These are phyloP conservation scores for Ceratitis capitata DNA, from an alignment of 1,140 invertebrate species.

Conservation along the genomic window DNA sequence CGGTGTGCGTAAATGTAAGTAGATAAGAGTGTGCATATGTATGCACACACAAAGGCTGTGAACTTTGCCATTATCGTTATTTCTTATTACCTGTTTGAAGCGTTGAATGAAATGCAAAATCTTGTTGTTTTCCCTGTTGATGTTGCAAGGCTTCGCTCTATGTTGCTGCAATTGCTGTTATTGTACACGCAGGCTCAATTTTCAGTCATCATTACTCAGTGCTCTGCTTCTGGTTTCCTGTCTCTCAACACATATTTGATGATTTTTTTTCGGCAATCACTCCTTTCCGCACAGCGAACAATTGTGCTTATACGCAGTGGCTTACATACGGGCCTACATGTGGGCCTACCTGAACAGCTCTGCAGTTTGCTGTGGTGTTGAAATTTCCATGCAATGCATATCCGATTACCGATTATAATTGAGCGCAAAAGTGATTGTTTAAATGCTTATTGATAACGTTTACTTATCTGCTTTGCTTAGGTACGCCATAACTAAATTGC, in stretches of 20 bases:
- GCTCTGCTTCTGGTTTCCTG: not conserved
- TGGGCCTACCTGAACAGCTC: not conserved
- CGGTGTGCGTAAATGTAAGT: not conserved
- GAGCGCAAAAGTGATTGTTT: not conserved
- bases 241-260: not conserved
- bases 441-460: no score
- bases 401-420: not conserved
- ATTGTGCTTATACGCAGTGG: slow-evolving; percentile 20
- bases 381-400: not conserved
- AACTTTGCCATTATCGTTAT: slow-evolving; percentile 1
- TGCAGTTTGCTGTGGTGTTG: not conserved
- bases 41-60: not conserved
- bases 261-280: not conserved
- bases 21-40: not conserved
- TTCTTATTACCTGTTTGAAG: not conserved
- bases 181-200: not conserved
- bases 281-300: no score
- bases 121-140: not conserved
- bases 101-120: not conserved
- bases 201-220: not conserved
- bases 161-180: not conserved
- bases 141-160: not conserved
- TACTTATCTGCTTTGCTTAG: no score
- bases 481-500: no score
- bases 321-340: not conserved